phyloP scores from a whole-genome alignment of 2,113 vertebrate genomes.

The Cichladusa arquata region DNA sequence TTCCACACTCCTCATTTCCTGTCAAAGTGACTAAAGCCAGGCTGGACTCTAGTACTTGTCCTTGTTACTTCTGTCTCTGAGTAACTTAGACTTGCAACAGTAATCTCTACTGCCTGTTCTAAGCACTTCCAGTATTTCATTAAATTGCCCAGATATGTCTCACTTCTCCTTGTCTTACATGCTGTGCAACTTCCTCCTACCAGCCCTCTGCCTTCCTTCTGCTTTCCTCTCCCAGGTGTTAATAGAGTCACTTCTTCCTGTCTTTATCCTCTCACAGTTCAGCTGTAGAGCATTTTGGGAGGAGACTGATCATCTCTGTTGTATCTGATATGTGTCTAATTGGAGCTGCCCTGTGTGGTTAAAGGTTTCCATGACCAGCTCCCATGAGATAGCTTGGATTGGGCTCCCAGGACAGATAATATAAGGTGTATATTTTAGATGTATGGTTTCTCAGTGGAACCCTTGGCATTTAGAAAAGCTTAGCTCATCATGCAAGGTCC shows the following conservation, averaged over 20 bases:
- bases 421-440: background rate
- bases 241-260: background rate
- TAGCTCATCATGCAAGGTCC: accelerated
- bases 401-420: background rate
- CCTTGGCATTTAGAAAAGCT: background rate
- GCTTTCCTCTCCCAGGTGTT: background rate
- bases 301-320: background rate
- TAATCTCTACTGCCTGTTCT: background rate
- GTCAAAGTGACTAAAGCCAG: background rate
- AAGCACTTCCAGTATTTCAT: accelerated
- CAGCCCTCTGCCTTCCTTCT: background rate
- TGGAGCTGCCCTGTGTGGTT: background rate
- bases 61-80: background rate
- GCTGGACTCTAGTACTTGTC: background rate
- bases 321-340: background rate
- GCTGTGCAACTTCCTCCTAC: background rate
- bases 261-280: background rate
- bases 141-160: background rate
- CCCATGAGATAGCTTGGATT: background rate
- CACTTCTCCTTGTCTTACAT: background rate
- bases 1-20: background rate
- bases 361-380: background rate
- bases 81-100: background rate
- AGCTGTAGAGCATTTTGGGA: background rate
- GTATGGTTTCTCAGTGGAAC: background rate